These are phyloP conservation scores for Tachyglossus aculeatus DNA, from an alignment of 2,797 vertebrate genomes.

Conservation along the genomic window DNA sequence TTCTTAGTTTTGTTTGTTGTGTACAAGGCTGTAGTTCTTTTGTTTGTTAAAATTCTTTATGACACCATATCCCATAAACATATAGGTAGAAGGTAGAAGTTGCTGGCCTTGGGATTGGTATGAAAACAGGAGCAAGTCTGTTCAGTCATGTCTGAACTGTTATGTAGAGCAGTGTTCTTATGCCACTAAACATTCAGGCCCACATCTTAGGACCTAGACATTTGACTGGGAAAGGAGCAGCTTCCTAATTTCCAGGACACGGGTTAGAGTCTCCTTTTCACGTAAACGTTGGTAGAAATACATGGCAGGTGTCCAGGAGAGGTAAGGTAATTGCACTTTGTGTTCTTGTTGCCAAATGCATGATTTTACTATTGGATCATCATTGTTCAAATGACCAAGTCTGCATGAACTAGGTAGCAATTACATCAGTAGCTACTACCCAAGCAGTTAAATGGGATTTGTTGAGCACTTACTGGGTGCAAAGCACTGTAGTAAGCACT, in stretches of 20 bases:
- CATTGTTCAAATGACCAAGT: fast-evolving
- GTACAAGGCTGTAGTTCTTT: too few relatives aligned
- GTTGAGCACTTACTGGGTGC: too few relatives aligned
- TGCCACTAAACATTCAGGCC: background rate
- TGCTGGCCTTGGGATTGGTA: too few relatives aligned
- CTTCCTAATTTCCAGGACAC: background rate
- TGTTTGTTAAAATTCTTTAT: too few relatives aligned
- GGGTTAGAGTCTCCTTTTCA: background rate
- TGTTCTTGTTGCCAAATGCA: fast-evolving
- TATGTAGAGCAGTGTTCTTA: background rate
- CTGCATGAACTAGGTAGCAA: too few relatives aligned
- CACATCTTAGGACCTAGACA: background rate
- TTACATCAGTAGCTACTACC: too few relatives aligned
- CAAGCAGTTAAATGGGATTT: too few relatives aligned
- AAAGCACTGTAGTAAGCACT: too few relatives aligned
- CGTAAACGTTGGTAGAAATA: background rate
- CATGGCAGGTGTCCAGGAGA: fast-evolving
- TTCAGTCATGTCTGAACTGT: background rate
- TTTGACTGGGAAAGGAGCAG: fast-evolving
- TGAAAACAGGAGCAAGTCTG: too few relatives aligned
- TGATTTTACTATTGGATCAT: background rate
- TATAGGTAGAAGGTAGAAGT: too few relatives aligned
- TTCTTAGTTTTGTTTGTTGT: too few relatives aligned
- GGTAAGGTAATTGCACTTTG: background rate
- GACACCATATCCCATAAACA: too few relatives aligned